Evolutionary conservation across 2,113 vertebrate genomes (phyloP).

Genomic region (Aegotheles bennettii): DNA sequence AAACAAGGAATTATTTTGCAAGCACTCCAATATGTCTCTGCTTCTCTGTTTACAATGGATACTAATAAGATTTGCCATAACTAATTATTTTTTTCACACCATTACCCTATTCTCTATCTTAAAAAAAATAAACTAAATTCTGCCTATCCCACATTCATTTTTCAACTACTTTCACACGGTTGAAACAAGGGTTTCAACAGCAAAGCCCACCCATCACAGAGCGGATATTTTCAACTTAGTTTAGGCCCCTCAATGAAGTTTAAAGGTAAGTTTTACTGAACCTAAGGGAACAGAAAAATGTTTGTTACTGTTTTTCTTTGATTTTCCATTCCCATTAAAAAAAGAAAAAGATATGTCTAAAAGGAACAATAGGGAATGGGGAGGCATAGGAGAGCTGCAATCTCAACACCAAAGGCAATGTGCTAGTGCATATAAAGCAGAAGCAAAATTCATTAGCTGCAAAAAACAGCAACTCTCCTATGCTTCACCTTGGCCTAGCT

Average conservation of each 20-base stretch:
- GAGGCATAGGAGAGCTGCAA: neutral
- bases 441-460: neutral
- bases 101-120: slow-evolving; percentile 34
- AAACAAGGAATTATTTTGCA: slow-evolving; percentile 74
- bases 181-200: neutral
- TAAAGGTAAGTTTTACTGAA: neutral
- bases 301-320: neutral
- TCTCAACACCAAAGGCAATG: neutral
- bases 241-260: neutral
- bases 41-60: slow-evolving; percentile 68
- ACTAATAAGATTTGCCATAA: slow-evolving; percentile 77
- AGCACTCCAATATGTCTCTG: slow-evolving; percentile 70
- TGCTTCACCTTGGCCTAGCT: neutral
- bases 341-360: neutral
- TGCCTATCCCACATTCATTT: slow-evolving; percentile 5
- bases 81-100: slow-evolving; percentile 76
- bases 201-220: neutral
- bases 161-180: slow-evolving; percentile 24
- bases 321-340: neutral
- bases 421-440: neutral
- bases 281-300: neutral
- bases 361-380: fast-evolving
- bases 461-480: neutral
- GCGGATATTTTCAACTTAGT: neutral
- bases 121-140: neutral